Conservation (phyloP, 2,113 vertebrate species). For the Leucopsar rothschildi region DNA sequence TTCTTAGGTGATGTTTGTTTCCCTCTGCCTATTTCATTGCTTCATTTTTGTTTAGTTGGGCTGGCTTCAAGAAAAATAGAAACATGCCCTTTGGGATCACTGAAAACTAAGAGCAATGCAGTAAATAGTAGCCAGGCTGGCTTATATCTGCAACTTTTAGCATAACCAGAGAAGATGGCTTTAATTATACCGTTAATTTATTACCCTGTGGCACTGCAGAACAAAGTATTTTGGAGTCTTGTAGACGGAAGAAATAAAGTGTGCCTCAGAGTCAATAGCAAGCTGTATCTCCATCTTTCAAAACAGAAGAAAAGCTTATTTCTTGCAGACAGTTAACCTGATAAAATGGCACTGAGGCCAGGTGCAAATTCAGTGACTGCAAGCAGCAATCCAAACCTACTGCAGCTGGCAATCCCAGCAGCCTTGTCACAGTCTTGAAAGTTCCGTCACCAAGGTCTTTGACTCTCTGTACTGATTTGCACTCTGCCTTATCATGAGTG, state of each 20-base stretch:
- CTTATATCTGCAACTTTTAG: not conserved
- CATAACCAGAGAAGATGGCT: not conserved
- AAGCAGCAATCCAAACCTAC: not conserved
- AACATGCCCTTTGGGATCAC: not conserved
- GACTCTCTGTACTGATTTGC: not conserved
- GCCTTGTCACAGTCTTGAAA: not conserved
- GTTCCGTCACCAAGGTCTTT: not conserved
- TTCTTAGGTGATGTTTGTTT: not conserved
- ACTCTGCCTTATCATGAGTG: not conserved
- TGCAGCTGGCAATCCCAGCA: not conserved
- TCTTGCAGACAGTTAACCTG: not conserved
- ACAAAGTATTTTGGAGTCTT: not conserved
- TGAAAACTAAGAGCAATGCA: not conserved
- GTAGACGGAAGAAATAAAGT: not conserved
- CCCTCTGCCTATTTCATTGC: not conserved
- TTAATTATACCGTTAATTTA: not conserved
- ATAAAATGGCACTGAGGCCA: not conserved
- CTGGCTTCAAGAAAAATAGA: not conserved
- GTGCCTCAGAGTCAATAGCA: not conserved
- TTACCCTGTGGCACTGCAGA: not conserved
- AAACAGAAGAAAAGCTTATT: not conserved
- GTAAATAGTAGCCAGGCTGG: not conserved
- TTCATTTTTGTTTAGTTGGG: not conserved
- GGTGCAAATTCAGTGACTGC: not conserved
- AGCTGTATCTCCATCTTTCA: not conserved